Conservation (phyloP, 2,113 vertebrate species). For the Podocnemis expansa region DNA sequence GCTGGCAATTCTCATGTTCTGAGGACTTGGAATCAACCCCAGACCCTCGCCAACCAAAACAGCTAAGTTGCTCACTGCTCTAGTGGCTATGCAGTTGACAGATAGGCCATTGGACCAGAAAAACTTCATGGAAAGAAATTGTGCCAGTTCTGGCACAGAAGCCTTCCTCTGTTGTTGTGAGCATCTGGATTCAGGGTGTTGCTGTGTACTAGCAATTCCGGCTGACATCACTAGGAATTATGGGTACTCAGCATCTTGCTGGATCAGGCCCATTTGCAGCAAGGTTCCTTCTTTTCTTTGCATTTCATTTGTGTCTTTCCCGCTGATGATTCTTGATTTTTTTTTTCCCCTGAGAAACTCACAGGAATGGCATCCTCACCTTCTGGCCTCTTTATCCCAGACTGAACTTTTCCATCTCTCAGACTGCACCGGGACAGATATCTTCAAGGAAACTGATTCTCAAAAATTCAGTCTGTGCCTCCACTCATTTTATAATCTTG, state of each 20-base stretch:
- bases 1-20: not conserved
- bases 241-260: fast-evolving
- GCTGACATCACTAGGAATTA: not conserved
- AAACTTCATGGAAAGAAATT: not conserved
- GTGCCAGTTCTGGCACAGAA: not conserved
- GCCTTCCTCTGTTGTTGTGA: not conserved
- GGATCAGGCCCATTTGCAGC: not conserved
- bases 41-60: not conserved
- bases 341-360: not conserved
- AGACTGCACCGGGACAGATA: not conserved
- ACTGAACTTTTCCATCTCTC: not conserved
- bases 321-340: not conserved
- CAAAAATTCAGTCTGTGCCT: not conserved
- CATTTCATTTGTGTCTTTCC: not conserved
- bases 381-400: not conserved
- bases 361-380: not conserved
- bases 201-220: not conserved
- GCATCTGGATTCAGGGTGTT: fast-evolving
- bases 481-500: not conserved
- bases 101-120: fast-evolving
- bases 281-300: fast-evolving
- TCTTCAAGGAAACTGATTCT: not conserved
- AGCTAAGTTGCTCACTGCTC: not conserved
- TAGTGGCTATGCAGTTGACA: not conserved
- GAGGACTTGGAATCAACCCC: not conserved